Evolutionary conservation across 2,113 vertebrate genomes (phyloP).

Genomic region (Progne subis): DNA sequence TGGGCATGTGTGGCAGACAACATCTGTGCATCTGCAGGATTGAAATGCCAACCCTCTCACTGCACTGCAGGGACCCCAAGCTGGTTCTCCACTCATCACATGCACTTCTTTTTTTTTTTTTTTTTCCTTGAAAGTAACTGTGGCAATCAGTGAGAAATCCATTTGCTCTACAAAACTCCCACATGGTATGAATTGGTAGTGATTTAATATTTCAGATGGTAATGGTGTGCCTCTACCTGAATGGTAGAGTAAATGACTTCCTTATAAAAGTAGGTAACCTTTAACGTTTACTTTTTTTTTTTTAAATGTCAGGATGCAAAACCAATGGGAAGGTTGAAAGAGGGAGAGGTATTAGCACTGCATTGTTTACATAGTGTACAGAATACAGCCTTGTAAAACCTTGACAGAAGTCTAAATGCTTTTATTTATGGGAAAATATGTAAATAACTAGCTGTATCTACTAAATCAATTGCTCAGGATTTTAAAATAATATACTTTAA

Average conservation of each 20-base stretch:
- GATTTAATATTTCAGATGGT: conserved; percentile 25
- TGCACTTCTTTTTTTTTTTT: neutral
- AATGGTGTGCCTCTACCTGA: neutral
- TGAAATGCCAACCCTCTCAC: neutral
- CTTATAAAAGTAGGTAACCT: neutral
- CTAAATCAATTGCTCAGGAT: neutral
- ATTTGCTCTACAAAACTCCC: neutral
- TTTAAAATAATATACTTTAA: neutral
- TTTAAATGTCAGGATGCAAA: neutral
- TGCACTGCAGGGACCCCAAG: neutral
- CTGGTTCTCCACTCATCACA: neutral
- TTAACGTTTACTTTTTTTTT: conserved; percentile 7
- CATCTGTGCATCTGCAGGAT: neutral
- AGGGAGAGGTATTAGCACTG: neutral
- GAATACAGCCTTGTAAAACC: neutral
- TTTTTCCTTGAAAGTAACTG: neutral
- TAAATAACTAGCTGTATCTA: neutral
- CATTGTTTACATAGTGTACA: neutral
- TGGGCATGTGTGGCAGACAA: neutral
- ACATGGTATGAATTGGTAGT: neutral
- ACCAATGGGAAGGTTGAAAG: neutral
- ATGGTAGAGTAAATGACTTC: neutral
- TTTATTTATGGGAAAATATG: neutral
- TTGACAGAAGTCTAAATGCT: neutral
- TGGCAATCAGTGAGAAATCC: neutral